These are phyloP conservation scores for Pitta sordida DNA, from an alignment of 2,113 vertebrate species.

Conservation along the genomic window DNA sequence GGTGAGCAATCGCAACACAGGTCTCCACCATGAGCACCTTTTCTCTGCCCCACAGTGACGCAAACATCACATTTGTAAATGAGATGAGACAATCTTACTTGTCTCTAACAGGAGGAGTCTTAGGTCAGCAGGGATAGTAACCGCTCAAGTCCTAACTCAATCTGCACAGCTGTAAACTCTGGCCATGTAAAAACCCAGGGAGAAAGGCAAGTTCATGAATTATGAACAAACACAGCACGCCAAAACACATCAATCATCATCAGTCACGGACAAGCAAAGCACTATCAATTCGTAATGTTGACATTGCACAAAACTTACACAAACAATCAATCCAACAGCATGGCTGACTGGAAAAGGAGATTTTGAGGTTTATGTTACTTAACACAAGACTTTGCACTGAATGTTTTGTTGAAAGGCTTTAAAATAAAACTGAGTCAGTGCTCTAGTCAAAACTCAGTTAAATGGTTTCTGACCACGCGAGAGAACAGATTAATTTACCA, in stretches of 20 bases:
- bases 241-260: conserved; percentile 56
- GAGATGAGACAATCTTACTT: conserved; percentile 12
- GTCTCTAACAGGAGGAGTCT: not conserved
- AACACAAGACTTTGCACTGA: not conserved
- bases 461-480: not conserved
- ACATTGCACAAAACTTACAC: conserved; percentile 24
- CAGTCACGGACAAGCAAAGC: not conserved
- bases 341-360: not conserved
- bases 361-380: not conserved
- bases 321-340: not conserved
- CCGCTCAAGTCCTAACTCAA: not conserved
- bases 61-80: not conserved
- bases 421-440: not conserved
- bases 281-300: not conserved
- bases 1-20: not conserved
- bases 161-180: conserved; percentile 17
- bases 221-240: conserved; percentile 15
- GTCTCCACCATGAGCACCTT: not conserved
- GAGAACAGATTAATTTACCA: not conserved
- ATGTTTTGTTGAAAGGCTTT: not conserved
- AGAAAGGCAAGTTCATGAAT: conserved; percentile 52
- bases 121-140: not conserved
- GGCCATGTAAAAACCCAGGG: not conserved
- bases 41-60: not conserved
- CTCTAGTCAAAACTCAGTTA: not conserved